Conservation (phyloP, 2,797 vertebrate genomes). For the Discoglossus pictus region DNA sequence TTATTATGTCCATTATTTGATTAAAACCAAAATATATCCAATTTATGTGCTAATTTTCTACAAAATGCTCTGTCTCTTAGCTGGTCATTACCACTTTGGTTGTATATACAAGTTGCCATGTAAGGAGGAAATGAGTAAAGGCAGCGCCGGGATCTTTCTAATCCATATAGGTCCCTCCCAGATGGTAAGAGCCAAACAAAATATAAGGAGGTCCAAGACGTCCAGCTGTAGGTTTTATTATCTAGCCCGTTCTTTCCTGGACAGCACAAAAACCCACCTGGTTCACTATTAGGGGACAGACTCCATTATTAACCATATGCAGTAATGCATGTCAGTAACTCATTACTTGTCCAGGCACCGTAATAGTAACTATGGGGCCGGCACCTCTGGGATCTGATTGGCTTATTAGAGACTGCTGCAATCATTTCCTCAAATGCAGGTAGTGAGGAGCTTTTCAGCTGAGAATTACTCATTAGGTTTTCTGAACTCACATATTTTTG, state of each 20-base stretch:
- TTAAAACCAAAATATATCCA: too few relatives aligned
- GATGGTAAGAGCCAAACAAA: slow-evolving; percentile 20
- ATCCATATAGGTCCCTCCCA: not conserved
- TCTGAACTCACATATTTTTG: slow-evolving; percentile 52
- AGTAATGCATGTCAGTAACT: not conserved
- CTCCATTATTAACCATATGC: not conserved
- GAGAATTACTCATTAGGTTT: slow-evolving; percentile 52
- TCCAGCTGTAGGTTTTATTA: slow-evolving; percentile 2
- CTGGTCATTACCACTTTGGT: too few relatives aligned
- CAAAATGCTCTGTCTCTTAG: too few relatives aligned
- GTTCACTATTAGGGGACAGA: not conserved
- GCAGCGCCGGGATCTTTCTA: not conserved
- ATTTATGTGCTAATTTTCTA: too few relatives aligned
- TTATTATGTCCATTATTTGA: too few relatives aligned
- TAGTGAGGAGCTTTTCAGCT: slow-evolving; percentile 49
- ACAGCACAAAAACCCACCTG: slow-evolving; percentile 38
- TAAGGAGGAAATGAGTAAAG: not conserved
- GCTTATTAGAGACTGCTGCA: not conserved
- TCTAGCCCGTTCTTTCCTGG: slow-evolving; percentile 26
- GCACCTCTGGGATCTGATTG: not conserved
- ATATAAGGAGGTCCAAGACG: not conserved
- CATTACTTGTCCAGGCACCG: not conserved
- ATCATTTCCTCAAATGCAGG: slow-evolving; percentile 52
- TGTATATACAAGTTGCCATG: too few relatives aligned
- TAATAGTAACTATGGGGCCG: not conserved